Evolutionary conservation across 2,888 invertebrate genomes (phyloP), one percentile per base, ranked within the genome.

Genomic region (Prosopocoilus inquinatus): DNA sequence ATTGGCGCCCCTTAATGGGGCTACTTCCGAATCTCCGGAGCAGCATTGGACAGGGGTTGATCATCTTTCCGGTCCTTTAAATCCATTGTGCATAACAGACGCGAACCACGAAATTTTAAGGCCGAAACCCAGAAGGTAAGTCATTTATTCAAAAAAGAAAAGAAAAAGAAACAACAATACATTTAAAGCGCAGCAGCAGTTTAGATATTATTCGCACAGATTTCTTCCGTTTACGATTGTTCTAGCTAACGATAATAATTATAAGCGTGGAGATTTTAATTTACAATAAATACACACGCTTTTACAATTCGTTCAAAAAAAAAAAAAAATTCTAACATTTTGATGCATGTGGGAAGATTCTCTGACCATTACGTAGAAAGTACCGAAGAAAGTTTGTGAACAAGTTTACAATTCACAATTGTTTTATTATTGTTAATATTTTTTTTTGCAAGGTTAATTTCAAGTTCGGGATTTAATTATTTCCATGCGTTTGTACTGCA

Each of bases 91-190:
- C 72, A 85, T 86, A 67, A 84, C 86, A 48, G 86, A 87, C 75
- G 86, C 88, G 66, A 89, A 88, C 67, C 91, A 92, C 78, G 91
- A 92, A 78, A 92, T 92, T 70, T 83, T 92, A 62, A 81, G 91
- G 61, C 92, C 92, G 9, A 92, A 92, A 75, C 91, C 92, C 8
- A 84, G 92, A 75, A 87, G 92, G 91, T 91, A 56, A 41, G 41
- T 41, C 9, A 41, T 41, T 41, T 41, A 16, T 41, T 9, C 15
- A 15, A 15, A 9, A 9, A 41, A 8, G 15, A 41, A 41, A 38
- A 38, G 9, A 38, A 38, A 38, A 38, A 38, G 5, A 36, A 3
- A 12, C 12, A 11, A 12, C 11, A 12, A 12, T 11, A 13, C 11
- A 38, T 38, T 12, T 38, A 38, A 38, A 38, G 11, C 5, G 20